A percentile compares a stretch with the other conserved stretches of the same genome.
Evolutionary conservation across 2,113 vertebrate species (phyloP).

Genomic region (Oriolus oriolus): DNA sequence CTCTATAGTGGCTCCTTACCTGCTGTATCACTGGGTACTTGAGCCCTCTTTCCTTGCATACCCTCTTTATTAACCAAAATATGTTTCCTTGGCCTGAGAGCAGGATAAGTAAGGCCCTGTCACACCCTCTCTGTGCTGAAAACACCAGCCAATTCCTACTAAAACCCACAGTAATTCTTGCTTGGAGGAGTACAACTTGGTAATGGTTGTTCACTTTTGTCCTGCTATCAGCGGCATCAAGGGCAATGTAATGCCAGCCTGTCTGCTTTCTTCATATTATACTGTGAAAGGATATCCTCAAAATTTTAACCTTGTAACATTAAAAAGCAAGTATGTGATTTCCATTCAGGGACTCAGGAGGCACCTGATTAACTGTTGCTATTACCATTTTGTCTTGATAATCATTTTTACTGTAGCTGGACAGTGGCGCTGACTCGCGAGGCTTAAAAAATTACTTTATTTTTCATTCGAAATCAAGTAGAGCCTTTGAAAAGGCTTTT

Average conservation of each 20-base stretch:
- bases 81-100: neutral
- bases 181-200: neutral
- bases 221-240: neutral
- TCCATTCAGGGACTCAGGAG: neutral
- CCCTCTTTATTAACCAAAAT: neutral
- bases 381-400: neutral
- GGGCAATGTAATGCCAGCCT: neutral
- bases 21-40: neutral
- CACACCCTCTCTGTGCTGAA: accelerated
- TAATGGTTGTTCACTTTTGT: neutral
- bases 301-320: neutral
- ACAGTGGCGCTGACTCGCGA: neutral
- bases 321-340: neutral
- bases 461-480: neutral
- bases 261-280: neutral
- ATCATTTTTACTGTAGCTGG: neutral
- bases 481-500: neutral
- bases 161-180: neutral
- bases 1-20: neutral
- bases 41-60: neutral
- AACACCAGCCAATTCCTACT: neutral
- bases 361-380: neutral
- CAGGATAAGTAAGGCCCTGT: neutral
- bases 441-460: neutral
- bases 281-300: neutral